Percentiles rank a stretch among this genome's conserved stretches.
Conservation (phyloP, 2,888 invertebrate species). For the Hedya salicella region DNA sequence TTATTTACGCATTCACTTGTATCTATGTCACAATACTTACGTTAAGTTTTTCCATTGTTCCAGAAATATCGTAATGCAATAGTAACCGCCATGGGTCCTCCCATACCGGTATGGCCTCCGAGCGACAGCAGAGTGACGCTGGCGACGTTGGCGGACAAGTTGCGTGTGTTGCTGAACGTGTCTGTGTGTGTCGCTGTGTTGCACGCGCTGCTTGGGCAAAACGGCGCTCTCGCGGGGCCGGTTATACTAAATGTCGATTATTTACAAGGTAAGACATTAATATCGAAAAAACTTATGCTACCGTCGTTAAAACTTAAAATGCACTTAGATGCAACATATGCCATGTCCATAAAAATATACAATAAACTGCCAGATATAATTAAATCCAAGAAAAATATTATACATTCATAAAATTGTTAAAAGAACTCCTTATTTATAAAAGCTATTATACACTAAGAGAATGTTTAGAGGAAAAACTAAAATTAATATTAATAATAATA, state of each 20-base stretch:
- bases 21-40: too few relatives aligned
- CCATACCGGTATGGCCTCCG: conserved; percentile 69
- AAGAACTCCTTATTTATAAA: too few relatives aligned
- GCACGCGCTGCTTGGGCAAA: conserved; percentile 66
- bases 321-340: too few relatives aligned
- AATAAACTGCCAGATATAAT: too few relatives aligned
- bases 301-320: too few relatives aligned
- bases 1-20: too few relatives aligned
- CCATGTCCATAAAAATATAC: too few relatives aligned
- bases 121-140: conserved; percentile 56
- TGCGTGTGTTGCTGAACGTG: conserved; percentile 67
- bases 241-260: conserved; percentile 76
- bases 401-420: too few relatives aligned
- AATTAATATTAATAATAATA: too few relatives aligned
- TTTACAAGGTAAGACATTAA: conserved; percentile 69
- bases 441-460: too few relatives aligned
- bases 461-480: too few relatives aligned
- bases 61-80: conserved; percentile 61
- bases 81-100: conserved; percentile 64
- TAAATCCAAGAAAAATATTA: too few relatives aligned
- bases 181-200: conserved; percentile 65
- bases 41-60: conserved; percentile 57
- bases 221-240: conserved; percentile 69
- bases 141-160: conserved; percentile 58
- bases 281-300: conserved; percentile 16